Percentiles rank a stretch among this genome's conserved stretches.
phyloP scores from a whole-genome alignment of 2,888 invertebrate species.

The Eubasilissa splendida region DNA sequence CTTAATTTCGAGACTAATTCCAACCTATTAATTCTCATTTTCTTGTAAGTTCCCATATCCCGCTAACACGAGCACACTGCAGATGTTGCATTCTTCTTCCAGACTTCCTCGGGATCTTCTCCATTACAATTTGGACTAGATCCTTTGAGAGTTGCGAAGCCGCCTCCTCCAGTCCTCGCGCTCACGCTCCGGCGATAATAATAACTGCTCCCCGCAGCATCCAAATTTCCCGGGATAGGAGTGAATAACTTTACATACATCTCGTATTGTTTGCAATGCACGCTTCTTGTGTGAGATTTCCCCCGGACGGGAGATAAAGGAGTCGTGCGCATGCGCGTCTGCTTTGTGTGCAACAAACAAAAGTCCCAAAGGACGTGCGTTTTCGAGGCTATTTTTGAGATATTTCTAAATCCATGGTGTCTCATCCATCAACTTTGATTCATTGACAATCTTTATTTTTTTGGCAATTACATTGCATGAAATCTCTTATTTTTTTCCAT shows the following conservation, averaged over 20 bases:
- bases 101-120: background rate
- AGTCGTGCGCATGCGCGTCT: conserved; percentile 42
- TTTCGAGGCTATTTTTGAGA: background rate
- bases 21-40: too few relatives aligned
- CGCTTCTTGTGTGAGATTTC: conserved; percentile 36
- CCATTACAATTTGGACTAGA: conserved; percentile 8
- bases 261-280: conserved; percentile 30
- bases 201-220: conserved; percentile 31
- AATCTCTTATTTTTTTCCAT: too few relatives aligned
- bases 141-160: conserved; percentile 23
- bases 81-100: conserved; percentile 8
- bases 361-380: conserved; percentile 43
- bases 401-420: too few relatives aligned
- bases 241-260: conserved; percentile 47
- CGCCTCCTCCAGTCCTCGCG: conserved; percentile 17
- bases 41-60: background rate
- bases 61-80: background rate
- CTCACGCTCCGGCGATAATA: conserved; percentile 39
- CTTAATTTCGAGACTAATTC: too few relatives aligned
- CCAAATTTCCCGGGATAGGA: conserved; percentile 44
- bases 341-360: conserved; percentile 47
- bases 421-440: too few relatives aligned
- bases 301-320: conserved; percentile 38
- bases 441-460: too few relatives aligned
- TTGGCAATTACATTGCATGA: too few relatives aligned